Conservation (phyloP, 2,797 vertebrate genomes). For the Phylloscopus collybita region DNA sequence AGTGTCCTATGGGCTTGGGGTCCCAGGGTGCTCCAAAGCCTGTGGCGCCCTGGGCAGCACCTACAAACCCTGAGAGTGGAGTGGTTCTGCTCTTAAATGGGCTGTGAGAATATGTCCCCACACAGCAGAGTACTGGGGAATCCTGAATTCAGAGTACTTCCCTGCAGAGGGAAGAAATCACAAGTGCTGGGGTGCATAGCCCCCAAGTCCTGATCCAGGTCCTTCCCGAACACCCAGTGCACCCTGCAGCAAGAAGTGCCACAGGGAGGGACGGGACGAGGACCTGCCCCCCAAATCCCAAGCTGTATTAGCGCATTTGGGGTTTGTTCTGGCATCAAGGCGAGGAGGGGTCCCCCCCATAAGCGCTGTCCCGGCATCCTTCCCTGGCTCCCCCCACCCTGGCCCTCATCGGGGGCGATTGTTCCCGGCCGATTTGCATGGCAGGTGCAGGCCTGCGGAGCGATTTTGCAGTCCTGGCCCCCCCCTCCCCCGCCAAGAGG, state of each 20-base stretch:
- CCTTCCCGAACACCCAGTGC: fast-evolving
- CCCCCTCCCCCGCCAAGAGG: background rate
- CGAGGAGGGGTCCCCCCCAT: background rate
- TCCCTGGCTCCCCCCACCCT: background rate
- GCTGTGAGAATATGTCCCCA: fast-evolving
- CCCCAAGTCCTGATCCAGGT: fast-evolving
- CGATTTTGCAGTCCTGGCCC: background rate
- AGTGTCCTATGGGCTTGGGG: background rate
- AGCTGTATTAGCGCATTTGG: background rate
- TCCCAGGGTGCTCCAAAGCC: background rate
- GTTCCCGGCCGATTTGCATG: conserved; percentile 33
- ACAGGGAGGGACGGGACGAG: fast-evolving
- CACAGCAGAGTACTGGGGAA: background rate
- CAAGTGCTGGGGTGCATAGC: fast-evolving
- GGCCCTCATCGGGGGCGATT: background rate
- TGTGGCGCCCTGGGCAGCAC: background rate
- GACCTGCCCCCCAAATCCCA: background rate
- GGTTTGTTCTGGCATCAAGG: background rate
- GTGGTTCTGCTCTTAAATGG: background rate
- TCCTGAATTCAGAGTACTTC: too few relatives aligned
- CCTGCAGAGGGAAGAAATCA: background rate
- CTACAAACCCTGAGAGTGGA: fast-evolving
- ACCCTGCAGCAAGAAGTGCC: fast-evolving
- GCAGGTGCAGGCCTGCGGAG: conserved; percentile 46
- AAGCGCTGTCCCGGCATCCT: background rate